Evolutionary conservation across 2,113 vertebrate genomes (phyloP), one percentile per base, ranked within the genome.

Genomic region (Trichomycterus rosablanca): DNA sequence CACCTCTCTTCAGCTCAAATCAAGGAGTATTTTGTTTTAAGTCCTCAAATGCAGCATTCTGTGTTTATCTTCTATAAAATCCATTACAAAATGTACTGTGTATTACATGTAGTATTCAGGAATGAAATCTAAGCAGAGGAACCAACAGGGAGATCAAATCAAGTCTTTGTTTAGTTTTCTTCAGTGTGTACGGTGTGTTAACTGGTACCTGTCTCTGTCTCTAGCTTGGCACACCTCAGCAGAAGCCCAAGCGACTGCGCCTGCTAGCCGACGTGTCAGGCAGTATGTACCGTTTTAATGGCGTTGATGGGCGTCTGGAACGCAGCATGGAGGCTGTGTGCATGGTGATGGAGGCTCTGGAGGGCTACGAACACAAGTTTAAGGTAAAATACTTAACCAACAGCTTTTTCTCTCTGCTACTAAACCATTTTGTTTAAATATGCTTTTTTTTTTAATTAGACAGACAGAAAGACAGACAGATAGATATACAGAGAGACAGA

Each of bases 201-300:
- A 44, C 14, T 28, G 34, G 24, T 32, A 5, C 42, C 26, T 62
- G 40, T 58, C 5, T 34, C 46, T 58, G 18, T 4, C 75, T 63
- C 24, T 69, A 99, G 96, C 83, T 77, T 14, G 96, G 94, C 26
- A 91, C 86, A 59, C 94, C 91, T 0, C 94, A 96, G 70, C 86
- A 95, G 81, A 97, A 99, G 60, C 91, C 94, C 11, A 99, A 99
- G 66, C 90, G 91, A 0, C 63, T 98, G 15, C 84, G 92, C 5
- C 80, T 99, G 67, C 79, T 98, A 16, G 93, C 87, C 0, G 94
- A 99, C 37, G 88, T 98, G 3, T 99, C 95, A 0, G 94, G 94
- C 26, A 98, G 95, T 80, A 98, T 97, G 95, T 98, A 98, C 74
- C 93, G 93, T 73, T 98, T 98, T 73, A 97, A 97, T 0, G 93